A percentile compares a stretch with the other conserved stretches of the same genome.
phyloP scores from a whole-genome alignment of 2,113 vertebrate genomes.

The Antechinus flavipes region DNA sequence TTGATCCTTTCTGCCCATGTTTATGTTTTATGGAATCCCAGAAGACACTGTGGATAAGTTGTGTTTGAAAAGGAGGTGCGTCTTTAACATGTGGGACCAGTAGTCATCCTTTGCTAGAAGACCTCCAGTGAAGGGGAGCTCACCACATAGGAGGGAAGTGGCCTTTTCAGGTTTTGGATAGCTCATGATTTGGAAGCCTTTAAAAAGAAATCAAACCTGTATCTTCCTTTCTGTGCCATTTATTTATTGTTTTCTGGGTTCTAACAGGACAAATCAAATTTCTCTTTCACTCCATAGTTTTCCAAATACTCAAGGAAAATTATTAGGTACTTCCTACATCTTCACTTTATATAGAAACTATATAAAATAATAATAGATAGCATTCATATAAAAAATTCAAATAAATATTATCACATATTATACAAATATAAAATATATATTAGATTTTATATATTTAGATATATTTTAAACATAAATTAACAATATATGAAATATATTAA shows the following conservation, averaged over 20 bases:
- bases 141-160: background rate
- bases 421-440: too few relatives aligned
- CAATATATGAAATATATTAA: too few relatives aligned
- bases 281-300: background rate
- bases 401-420: too few relatives aligned
- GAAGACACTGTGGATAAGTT: background rate
- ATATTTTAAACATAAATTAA: too few relatives aligned
- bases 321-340: background rate
- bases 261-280: background rate
- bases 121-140: too few relatives aligned
- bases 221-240: background rate
- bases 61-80: fast-evolving
- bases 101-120: background rate
- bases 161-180: background rate
- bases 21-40: background rate
- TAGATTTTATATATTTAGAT: too few relatives aligned
- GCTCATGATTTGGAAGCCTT: background rate
- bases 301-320: background rate
- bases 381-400: background rate
- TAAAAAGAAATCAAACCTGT: background rate
- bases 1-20: background rate
- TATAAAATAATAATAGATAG: background rate
- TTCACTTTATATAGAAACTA: background rate
- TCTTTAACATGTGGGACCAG: background rate
- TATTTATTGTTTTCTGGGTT: background rate